Evolutionary conservation across 2,888 invertebrate genomes (phyloP), one percentile per base, ranked within the genome.

Genomic region (Tanytarsus gracilentus): DNA sequence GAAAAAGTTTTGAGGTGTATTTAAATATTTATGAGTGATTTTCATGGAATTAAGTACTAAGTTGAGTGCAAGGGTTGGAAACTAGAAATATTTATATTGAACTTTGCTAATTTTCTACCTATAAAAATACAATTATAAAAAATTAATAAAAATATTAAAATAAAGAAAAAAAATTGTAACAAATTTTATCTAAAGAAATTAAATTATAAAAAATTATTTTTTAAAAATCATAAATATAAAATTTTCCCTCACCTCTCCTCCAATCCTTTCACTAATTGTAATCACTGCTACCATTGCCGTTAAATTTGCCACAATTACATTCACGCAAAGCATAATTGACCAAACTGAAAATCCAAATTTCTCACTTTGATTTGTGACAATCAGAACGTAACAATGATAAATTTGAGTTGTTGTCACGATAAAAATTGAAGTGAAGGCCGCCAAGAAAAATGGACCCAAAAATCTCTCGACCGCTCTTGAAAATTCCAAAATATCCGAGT

Each of bases 331-430:
- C 9, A n/a, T 16, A 26, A 49, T 11, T 9, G 49, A 5, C 49
- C 49, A 49, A 4, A 25, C 11, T 9, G 49, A 49, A 26, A n/a
- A 49, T 9, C 49, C 49, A 4, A 49, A 25, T 23, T 23, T 1
- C 26, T 18, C 4, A 49, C 21, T 16, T 11, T 16, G 16, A 2
- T 23, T 26, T 16, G 49, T 25, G 4, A 26, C 11, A 26, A 49
- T 49, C 9, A 49, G 5, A n/a, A 16, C 16, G 4, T 49, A 49
- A 8, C 25, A 25, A 49, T 49, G 26, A 26, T 49, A 49, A 49
- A 49, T 49, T 14, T 49, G 49, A n/a, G 26, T 49, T 49, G 49
- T 49, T n/a, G 49, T 49, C 11, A 49, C 16, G 26, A 49, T 16
- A 26, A 49, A 49, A 23, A 25, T 49, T n/a, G 49, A 49, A 25